Conservation (phyloP, 1,140 invertebrate genomes). For the Anastatus disparis region DNA sequence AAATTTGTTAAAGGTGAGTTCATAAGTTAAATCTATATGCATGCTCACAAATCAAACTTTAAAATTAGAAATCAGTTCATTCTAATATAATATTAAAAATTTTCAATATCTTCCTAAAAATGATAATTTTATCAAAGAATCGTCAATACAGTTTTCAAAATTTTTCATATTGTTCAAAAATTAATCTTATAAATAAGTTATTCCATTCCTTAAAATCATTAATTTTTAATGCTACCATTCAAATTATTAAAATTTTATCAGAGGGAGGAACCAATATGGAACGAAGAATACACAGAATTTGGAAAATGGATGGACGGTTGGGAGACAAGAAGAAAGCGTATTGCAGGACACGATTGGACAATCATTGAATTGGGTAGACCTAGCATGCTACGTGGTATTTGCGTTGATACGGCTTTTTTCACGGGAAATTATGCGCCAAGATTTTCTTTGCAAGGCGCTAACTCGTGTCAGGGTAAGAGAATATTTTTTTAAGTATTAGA, state of each 20-base stretch:
- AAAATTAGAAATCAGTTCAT: too few species aligned
- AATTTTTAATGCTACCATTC: too few species aligned
- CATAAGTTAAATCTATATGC: too few species aligned
- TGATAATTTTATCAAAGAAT: too few species aligned
- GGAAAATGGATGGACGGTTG: constrained; percentile 82
- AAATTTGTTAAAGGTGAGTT: constrained; percentile 70
- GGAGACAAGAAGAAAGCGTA: constrained; percentile 74
- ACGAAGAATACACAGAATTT: constrained; percentile 72
- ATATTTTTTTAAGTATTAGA: not conserved
- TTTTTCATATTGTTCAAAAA: too few species aligned
- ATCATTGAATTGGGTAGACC: constrained; percentile 71
- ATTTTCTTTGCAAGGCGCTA: constrained; percentile 73
- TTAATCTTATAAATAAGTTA: too few species aligned
- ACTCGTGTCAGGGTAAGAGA: constrained; percentile 12
- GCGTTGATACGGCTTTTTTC: constrained; percentile 75
- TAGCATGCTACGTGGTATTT: constrained; percentile 70
- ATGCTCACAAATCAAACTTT: too few species aligned
- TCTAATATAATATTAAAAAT: too few species aligned
- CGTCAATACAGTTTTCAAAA: too few species aligned
- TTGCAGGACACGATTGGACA: constrained; percentile 74
- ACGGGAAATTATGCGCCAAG: constrained; percentile 75
- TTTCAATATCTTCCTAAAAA: too few species aligned
- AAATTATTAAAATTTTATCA: too few species aligned
- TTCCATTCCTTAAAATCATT: too few species aligned
- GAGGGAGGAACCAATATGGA: constrained; percentile 69